Evolutionary conservation across 2,113 vertebrate species (phyloP).

Genomic region (Tinamus guttatus): DNA sequence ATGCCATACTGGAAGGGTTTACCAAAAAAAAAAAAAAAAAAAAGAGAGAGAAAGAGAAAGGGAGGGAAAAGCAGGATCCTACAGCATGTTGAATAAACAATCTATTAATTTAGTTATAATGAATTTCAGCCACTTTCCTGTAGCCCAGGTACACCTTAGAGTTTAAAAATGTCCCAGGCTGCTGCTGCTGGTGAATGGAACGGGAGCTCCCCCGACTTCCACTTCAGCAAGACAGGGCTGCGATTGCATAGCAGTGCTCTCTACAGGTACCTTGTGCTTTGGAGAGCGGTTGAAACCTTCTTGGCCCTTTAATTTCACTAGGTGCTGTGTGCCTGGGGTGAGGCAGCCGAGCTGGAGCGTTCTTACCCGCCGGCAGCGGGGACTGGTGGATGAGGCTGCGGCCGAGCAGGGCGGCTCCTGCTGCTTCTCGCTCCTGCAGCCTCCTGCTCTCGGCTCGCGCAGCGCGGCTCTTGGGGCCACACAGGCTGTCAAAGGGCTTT

Average conservation of each 20-base stretch:
- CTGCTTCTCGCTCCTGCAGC: not conserved
- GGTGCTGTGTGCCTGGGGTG: not conserved
- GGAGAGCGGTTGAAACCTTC: not conserved
- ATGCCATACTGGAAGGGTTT: slow-evolving; percentile 18
- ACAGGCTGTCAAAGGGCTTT: not conserved
- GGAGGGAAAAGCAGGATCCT: slow-evolving; percentile 31
- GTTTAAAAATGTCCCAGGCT: not conserved
- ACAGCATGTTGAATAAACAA: not conserved
- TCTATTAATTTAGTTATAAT: slow-evolving; percentile 4
- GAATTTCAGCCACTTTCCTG: not conserved
- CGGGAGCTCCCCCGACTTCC: not conserved
- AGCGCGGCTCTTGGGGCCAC: not conserved
- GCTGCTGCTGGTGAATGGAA: not conserved
- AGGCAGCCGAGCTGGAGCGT: not conserved
- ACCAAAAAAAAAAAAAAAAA: slow-evolving; percentile 41
- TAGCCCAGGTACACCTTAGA: not conserved
- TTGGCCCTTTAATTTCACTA: not conserved
- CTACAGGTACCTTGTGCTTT: not conserved
- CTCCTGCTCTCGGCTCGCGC: not conserved
- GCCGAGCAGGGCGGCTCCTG: not conserved
- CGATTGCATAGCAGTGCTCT: not conserved
- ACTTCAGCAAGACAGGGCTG: not conserved
- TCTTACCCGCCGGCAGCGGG: not conserved
- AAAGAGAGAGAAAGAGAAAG: not conserved
- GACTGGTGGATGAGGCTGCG: not conserved